Conservation (phyloP, 2,113 vertebrate genomes). For the Pipra filicauda region DNA sequence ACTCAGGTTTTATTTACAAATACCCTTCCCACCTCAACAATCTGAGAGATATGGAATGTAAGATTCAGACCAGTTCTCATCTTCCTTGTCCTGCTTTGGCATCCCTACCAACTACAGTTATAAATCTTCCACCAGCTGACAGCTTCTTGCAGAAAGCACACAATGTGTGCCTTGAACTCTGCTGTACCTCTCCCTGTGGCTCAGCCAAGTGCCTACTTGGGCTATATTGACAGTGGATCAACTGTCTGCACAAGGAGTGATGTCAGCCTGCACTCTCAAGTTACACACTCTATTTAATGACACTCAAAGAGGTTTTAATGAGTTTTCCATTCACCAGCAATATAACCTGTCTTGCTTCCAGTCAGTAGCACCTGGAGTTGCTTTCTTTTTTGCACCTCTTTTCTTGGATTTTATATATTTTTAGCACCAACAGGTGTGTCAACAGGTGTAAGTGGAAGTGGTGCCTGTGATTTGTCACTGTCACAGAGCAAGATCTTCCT, state of each 20-base stretch:
- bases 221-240: not conserved
- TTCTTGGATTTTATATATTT: not conserved
- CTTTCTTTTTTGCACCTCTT: not conserved
- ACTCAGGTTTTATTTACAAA: not conserved
- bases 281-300: slow-evolving; percentile 37
- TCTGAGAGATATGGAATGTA: not conserved
- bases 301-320: slow-evolving; percentile 16
- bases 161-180: not conserved
- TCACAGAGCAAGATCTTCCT: not conserved
- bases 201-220: not conserved
- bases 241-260: not conserved
- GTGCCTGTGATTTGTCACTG: not conserved
- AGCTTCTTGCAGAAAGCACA: not conserved
- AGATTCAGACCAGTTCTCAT: not conserved
- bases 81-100: not conserved
- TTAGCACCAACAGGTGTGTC: not conserved
- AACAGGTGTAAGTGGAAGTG: not conserved
- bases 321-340: slow-evolving; percentile 44
- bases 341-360: slow-evolving; percentile 1
- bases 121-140: not conserved
- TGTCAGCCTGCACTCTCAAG: not conserved
- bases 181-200: not conserved
- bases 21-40: not conserved
- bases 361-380: not conserved
- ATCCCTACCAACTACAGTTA: not conserved